Evolutionary conservation across 2,797 vertebrate species (phyloP).

Genomic region (Australoheros facetus): DNA sequence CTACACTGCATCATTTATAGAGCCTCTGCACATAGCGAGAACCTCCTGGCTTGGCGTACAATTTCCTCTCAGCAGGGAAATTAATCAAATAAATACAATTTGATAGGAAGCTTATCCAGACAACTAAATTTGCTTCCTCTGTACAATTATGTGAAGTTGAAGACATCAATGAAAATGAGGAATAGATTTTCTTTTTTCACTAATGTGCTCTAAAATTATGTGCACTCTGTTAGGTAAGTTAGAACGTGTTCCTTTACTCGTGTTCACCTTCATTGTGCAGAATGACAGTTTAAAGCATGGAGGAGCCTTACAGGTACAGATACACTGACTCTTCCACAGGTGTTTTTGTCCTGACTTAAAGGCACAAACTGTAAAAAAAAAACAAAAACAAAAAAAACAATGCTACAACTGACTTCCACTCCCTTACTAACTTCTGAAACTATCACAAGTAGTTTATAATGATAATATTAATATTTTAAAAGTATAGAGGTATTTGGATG

Average conservation of each 20-base stretch:
- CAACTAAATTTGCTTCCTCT: neutral
- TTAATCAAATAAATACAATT: neutral
- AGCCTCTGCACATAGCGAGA: conserved; percentile 1
- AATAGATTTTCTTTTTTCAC: too few relatives aligned
- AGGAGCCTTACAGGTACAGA: too few relatives aligned
- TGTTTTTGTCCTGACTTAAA: neutral
- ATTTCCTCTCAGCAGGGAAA: neutral
- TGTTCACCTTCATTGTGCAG: neutral
- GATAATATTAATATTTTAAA: neutral
- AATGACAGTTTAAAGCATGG: neutral
- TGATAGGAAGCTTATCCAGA: neutral
- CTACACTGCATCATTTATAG: conserved; percentile 49
- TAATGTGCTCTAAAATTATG: neutral
- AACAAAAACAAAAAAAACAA: too few relatives aligned
- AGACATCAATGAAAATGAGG: neutral
- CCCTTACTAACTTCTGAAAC: neutral
- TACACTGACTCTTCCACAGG: neutral
- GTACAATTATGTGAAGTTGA: neutral
- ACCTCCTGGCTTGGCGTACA: conserved; percentile 1
- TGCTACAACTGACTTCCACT: accelerated
- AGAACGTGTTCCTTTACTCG: neutral
- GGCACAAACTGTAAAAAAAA: neutral
- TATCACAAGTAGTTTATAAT: neutral
- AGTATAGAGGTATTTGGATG: too few relatives aligned
- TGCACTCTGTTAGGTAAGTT: neutral